A percentile compares a stretch with the other conserved stretches of the same genome.
Evolutionary conservation across 2,888 invertebrate species (phyloP).

Genomic region (Dimorphilus gyrociliatus): DNA sequence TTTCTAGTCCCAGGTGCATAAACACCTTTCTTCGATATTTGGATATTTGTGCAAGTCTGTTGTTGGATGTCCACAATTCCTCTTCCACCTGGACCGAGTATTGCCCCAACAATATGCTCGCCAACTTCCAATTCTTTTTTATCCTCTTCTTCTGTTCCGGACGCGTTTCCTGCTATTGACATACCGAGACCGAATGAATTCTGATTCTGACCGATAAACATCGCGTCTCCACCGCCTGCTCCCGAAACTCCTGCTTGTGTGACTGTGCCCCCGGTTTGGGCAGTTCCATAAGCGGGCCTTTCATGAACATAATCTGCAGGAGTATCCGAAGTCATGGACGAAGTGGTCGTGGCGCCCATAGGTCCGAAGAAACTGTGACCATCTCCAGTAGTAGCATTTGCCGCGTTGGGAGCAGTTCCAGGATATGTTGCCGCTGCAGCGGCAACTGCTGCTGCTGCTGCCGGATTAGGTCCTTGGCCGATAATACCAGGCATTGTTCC

Average conservation of each 20-base stretch:
- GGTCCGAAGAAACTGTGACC: too few species aligned
- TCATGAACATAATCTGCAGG: too few species aligned
- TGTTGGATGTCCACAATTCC: slow-evolving; percentile 93
- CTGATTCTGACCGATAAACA: slow-evolving; percentile 53
- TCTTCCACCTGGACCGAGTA: slow-evolving; percentile 88
- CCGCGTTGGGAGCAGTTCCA: too few species aligned
- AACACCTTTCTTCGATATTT: slow-evolving; percentile 94
- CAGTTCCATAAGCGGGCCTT: too few species aligned
- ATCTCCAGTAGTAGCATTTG: too few species aligned
- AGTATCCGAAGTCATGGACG: too few species aligned
- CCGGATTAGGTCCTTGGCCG: too few species aligned
- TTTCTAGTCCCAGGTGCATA: slow-evolving; percentile 92
- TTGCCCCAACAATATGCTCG: slow-evolving; percentile 79
- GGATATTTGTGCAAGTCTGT: slow-evolving; percentile 88
- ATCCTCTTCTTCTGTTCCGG: slow-evolving; percentile 14
- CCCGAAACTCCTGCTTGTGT: too few species aligned
- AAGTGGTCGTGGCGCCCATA: too few species aligned
- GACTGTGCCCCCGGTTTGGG: slow-evolving; percentile 46
- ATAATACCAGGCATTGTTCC: too few species aligned
- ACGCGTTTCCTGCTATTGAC: slow-evolving; percentile 22
- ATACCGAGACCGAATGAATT: slow-evolving; percentile 73
- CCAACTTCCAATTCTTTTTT: slow-evolving; percentile 67
- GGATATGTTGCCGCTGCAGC: too few species aligned
- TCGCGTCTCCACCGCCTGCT: slow-evolving; percentile 48
- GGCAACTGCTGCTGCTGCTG: too few species aligned